These are phyloP conservation scores for Telmatochromis sp. DNA, from an alignment of 2,113 vertebrate genomes.

Conservation along the genomic window DNA sequence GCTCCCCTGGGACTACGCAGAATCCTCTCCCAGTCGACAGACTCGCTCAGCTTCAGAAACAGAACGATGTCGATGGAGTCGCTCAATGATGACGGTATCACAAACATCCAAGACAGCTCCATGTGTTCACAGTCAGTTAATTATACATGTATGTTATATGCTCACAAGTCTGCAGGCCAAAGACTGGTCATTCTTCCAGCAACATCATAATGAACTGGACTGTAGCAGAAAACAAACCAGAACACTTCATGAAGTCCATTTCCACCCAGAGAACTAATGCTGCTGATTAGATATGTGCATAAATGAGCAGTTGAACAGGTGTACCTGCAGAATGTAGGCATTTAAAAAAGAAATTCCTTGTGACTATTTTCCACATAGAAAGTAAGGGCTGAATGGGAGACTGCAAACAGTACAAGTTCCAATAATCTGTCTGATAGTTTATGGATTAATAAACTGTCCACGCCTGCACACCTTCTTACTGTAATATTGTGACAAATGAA, in stretches of 20 bases:
- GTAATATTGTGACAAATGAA: background rate
- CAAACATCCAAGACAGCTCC: background rate
- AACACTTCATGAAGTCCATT: background rate
- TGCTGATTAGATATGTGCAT: background rate
- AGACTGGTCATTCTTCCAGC: background rate
- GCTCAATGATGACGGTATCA: constrained; percentile 83
- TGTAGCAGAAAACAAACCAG: background rate
- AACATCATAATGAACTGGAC: background rate
- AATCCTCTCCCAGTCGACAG: constrained; percentile 93
- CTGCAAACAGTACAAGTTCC: background rate
- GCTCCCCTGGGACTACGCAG: constrained; percentile 83
- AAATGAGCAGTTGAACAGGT: background rate
- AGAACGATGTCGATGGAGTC: constrained; percentile 86
- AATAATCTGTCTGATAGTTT: accelerated
- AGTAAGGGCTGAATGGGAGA: background rate
- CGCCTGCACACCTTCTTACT: background rate
- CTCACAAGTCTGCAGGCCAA: background rate
- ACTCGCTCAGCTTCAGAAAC: constrained; percentile 85
- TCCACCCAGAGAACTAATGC: background rate
- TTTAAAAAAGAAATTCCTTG: background rate
- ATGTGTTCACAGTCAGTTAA: background rate
- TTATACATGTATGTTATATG: background rate
- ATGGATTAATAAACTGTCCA: background rate
- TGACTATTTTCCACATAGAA: background rate
- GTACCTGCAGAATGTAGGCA: background rate